phyloP scores from a whole-genome alignment of 2,113 vertebrate genomes.

The Excalfactoria chinensis region DNA sequence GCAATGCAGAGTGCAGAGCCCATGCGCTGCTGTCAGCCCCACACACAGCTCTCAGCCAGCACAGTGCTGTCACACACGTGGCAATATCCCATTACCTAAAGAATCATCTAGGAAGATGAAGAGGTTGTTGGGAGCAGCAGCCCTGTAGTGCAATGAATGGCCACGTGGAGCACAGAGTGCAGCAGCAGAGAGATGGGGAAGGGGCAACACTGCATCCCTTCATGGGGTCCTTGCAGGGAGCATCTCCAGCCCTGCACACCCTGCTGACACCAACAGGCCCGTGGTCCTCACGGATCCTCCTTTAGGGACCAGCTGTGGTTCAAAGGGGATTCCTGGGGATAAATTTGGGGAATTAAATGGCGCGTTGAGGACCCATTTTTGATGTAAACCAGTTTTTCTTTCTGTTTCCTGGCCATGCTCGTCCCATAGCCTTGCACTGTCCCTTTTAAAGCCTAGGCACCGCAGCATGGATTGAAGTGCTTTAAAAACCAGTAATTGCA shows the following conservation, averaged over 20 bases:
- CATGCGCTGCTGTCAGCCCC: no score
- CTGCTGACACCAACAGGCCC: no score
- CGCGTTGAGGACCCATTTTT: fast-evolving
- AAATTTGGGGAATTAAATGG: not conserved
- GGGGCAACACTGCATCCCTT: not conserved
- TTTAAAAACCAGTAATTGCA: not conserved
- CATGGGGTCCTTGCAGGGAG: not conserved
- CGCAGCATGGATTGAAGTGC: not conserved
- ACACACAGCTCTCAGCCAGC: not conserved
- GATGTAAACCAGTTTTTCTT: not conserved
- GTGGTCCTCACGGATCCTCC: not conserved
- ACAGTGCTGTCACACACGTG: fast-evolving
- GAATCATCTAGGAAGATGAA: not conserved
- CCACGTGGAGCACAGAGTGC: no score
- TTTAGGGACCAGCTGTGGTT: not conserved
- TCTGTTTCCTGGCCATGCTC: not conserved
- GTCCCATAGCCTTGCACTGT: not conserved
- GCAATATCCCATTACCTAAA: fast-evolving
- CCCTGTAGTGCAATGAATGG: no score
- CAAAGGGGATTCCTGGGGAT: not conserved
- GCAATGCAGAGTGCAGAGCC: no score
- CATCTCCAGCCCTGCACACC: not conserved
- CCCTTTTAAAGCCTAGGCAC: not conserved
- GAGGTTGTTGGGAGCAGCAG: not conserved
- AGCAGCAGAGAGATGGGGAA: not conserved